Evolutionary conservation across 2,888 invertebrate species (phyloP), one percentile per base, ranked within the genome.

Genomic region (Teinopalpus imperialis): DNA sequence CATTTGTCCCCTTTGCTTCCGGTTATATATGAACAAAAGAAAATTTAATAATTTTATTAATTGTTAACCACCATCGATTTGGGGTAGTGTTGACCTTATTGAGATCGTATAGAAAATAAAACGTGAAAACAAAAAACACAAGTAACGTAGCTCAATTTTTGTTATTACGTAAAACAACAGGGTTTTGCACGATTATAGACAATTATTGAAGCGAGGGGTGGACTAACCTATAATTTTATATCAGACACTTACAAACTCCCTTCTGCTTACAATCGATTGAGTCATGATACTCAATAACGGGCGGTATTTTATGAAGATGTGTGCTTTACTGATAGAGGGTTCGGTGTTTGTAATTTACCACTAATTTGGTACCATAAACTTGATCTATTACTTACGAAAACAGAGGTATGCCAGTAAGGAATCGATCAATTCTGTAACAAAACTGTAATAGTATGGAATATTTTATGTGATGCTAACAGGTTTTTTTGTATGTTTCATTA

Each of bases 261-360:
- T 69, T 64, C 65, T 64, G 59, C 59, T 59, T 54, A 54, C 48
- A 52, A 67, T 74, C 77, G 71, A 87, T 87, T 81, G 82, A 87
- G 86, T 78, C 82, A 85, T 87, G 80, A 81, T 69, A 62, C 65
- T 55, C 63, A 64, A 67, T 76, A 76, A 74, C 70, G 66, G 67
- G 59, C 61, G 56, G 57, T 69, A 57, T 63, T 74, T 71, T 62
- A 69, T 63, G 66, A 79, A 75, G 75, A 76, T 74, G 76, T 81
- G 69, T 78, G 61, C 76, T 59, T 76, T 65, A 57, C 61, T 66
- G 70, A 72, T 71, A 64, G 68, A 65, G 77, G 78, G 75, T 63
- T 65, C 58, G 51, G 52, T 76, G 73, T 79, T 78, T 80, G 68
- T 49, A 44, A 46, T 46, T 46, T 34, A 23, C 39, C 26, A 23